Conservation (phyloP, 2,888 invertebrate genomes). For the Drosophila hamatofila region DNA sequence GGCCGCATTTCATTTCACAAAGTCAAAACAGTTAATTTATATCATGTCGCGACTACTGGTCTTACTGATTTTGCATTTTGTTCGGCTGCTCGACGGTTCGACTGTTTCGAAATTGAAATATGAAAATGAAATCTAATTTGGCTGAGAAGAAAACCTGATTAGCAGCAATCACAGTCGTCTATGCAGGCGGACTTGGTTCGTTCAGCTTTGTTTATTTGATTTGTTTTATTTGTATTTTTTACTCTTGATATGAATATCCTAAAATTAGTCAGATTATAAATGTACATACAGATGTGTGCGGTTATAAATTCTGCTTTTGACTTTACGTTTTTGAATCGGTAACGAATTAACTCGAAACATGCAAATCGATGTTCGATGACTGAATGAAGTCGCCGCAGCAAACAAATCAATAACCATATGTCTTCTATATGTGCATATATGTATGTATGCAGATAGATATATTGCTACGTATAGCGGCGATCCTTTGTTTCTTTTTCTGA, state of each 20-base stretch:
- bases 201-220: slow-evolving; percentile 21
- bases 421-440: neutral
- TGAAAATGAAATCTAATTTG: slow-evolving; percentile 79
- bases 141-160: slow-evolving; percentile 72
- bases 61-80: slow-evolving; percentile 84
- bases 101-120: slow-evolving; percentile 77
- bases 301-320: slow-evolving; percentile 68
- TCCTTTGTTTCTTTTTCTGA: neutral
- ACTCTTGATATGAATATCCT: slow-evolving; percentile 35
- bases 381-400: slow-evolving; percentile 63
- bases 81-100: slow-evolving; percentile 23
- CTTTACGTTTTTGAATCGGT: slow-evolving; percentile 44
- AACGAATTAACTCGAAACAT: slow-evolving; percentile 68
- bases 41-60: slow-evolving; percentile 84
- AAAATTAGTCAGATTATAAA: slow-evolving; percentile 76
- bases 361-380: slow-evolving; percentile 56
- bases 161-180: slow-evolving; percentile 64
- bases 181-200: slow-evolving; percentile 60
- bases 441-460: neutral
- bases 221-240: neutral
- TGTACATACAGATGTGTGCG: slow-evolving; percentile 71
- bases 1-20: slow-evolving; percentile 80
- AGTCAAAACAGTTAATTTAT: slow-evolving; percentile 85
- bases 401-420: slow-evolving; percentile 33
- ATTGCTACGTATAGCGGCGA: neutral